These are phyloP conservation scores for Limnephilus lunatus DNA, from an alignment of 2,888 invertebrate species.

Conservation along the genomic window DNA sequence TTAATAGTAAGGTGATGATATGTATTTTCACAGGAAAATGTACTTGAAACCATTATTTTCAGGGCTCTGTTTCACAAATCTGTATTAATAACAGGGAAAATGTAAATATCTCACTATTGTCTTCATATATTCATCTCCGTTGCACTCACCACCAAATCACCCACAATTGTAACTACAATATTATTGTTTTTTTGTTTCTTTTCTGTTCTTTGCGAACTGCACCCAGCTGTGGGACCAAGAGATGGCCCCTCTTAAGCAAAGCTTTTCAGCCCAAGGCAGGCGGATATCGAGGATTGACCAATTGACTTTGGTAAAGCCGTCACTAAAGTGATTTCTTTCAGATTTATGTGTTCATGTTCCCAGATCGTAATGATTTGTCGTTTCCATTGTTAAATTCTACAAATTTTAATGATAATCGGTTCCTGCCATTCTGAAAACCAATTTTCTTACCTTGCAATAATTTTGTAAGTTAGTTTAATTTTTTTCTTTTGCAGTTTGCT, in stretches of 20 bases:
- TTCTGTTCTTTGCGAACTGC: slow-evolving; percentile 54
- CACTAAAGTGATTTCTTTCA: background rate
- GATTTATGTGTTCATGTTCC: slow-evolving; percentile 13
- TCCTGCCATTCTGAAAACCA: no score
- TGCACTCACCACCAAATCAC: background rate
- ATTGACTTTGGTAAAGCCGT: slow-evolving; percentile 85
- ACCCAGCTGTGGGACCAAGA: slow-evolving; percentile 91
- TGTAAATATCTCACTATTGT: background rate
- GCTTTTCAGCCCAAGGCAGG: slow-evolving; percentile 85
- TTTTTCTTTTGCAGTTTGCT: background rate
- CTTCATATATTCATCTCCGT: background rate
- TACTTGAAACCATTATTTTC: background rate
- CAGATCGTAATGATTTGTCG: background rate
- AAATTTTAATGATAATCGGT: background rate
- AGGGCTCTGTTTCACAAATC: background rate
- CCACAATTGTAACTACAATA: slow-evolving; percentile 11
- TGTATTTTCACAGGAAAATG: no score
- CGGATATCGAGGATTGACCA: slow-evolving; percentile 90
- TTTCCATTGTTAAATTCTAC: background rate
- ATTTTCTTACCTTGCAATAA: no score
- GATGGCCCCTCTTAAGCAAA: slow-evolving; percentile 90
- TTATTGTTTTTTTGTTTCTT: slow-evolving; percentile 62
- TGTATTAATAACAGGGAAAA: background rate
- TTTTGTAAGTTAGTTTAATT: no score
- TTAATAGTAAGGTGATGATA: no score